A percentile compares a stretch with the other conserved stretches of the same genome.
Conservation (phyloP, 1,140 invertebrate genomes). For the Zaprionus taronus region DNA sequence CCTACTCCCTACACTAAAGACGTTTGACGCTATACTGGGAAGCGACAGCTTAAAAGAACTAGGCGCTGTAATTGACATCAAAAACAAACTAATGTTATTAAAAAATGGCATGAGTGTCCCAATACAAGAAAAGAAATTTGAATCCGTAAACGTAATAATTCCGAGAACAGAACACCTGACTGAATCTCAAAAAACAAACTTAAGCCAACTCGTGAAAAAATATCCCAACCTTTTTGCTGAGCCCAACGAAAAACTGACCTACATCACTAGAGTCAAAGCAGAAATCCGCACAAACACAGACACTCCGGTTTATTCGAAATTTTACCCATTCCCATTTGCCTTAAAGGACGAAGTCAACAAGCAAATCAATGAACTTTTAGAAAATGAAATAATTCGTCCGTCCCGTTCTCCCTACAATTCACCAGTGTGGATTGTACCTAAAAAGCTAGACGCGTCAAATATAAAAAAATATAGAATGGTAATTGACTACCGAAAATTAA, state of each 20-base stretch:
- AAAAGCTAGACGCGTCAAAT: too few species aligned
- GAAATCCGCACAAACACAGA: neutral
- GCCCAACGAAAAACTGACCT: neutral
- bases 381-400: too few species aligned
- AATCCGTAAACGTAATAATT: neutral
- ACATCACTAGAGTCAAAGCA: neutral
- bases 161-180: neutral
- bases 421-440: too few species aligned
- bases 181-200: neutral
- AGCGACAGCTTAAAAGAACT: constrained; percentile 13
- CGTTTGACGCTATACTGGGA: constrained; percentile 7
- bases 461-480: constrained; percentile 16
- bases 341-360: neutral
- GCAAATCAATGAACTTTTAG: too few species aligned
- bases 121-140: neutral
- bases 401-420: too few species aligned
- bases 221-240: neutral
- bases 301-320: constrained; percentile 1
- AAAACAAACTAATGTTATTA: neutral
- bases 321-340: neutral
- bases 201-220: neutral
- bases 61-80: constrained; percentile 2
- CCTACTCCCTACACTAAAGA: neutral
- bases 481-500: constrained; percentile 25
- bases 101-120: neutral